A percentile compares a stretch with the other conserved stretches of the same genome.
Conservation (phyloP, 1,140 invertebrate species). For the Drosophila nigrodunni region DNA sequence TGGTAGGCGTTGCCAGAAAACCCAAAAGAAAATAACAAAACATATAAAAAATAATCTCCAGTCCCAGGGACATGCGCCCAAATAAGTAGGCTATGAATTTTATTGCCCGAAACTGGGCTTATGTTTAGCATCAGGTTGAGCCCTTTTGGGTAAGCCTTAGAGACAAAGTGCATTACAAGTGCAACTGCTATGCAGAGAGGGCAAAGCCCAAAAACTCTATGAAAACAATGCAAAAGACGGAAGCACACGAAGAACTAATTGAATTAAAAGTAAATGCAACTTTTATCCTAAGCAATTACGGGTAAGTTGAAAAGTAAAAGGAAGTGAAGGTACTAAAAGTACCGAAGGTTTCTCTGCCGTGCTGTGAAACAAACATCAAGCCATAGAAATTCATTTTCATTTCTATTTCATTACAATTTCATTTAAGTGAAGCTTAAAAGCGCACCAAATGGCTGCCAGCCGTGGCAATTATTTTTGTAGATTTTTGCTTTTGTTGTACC, state of each 20-base stretch:
- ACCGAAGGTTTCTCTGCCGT: background rate
- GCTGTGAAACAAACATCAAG: slow-evolving; percentile 69
- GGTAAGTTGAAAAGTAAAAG: slow-evolving; percentile 26
- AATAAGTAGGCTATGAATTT: slow-evolving; percentile 60
- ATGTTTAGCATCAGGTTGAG: slow-evolving; percentile 46
- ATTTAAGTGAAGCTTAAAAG: slow-evolving; percentile 82
- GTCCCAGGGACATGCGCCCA: slow-evolving; percentile 39
- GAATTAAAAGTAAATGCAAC: slow-evolving; percentile 82
- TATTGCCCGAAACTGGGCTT: slow-evolving; percentile 38
- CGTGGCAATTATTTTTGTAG: slow-evolving; percentile 82
- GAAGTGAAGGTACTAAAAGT: background rate
- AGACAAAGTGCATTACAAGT: slow-evolving; percentile 58
- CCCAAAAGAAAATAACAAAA: background rate
- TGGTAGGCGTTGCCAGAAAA: slow-evolving; percentile 45
- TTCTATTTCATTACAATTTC: slow-evolving; percentile 83
- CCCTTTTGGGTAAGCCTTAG: slow-evolving; percentile 35
- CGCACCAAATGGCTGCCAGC: slow-evolving; percentile 78
- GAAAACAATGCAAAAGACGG: slow-evolving; percentile 40
- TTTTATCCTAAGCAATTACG: slow-evolving; percentile 79
- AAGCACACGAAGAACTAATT: slow-evolving; percentile 67
- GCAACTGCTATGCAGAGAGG: slow-evolving; percentile 14
- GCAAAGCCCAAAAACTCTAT: slow-evolving; percentile 26
- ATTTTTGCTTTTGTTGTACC: slow-evolving; percentile 53
- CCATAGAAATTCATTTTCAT: slow-evolving; percentile 81
- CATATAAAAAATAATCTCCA: slow-evolving; percentile 8